phyloP scores from a whole-genome alignment of 2,888 invertebrate species.

The Apodemia hepburni region DNA sequence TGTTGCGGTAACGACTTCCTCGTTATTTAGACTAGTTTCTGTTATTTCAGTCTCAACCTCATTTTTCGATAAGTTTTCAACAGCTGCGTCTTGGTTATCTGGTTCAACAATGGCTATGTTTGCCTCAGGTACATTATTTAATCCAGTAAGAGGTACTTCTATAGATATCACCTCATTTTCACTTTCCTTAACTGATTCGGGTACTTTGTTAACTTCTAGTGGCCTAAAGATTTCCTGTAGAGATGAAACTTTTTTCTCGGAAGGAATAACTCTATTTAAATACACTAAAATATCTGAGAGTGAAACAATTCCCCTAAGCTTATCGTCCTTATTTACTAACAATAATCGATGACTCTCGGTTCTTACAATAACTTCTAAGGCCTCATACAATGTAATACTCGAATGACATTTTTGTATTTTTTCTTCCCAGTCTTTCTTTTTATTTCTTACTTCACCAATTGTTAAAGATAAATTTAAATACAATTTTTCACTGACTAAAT shows the following conservation, averaged over 20 bases:
- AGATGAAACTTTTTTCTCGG: constrained; percentile 71
- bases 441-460: constrained; percentile 91
- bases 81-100: constrained; percentile 23
- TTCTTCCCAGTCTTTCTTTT: constrained; percentile 95
- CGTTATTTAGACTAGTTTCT: constrained; percentile 37
- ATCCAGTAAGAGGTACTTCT: constrained; percentile 57
- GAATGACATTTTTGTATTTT: constrained; percentile 93
- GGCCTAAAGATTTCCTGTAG: constrained; percentile 74
- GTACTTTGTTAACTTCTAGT: constrained; percentile 68
- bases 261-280: constrained; percentile 73
- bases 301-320: constrained; percentile 71
- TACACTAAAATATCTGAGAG: constrained; percentile 74
- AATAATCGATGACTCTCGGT: constrained; percentile 87
- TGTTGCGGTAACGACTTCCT: constrained; percentile 37
- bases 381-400: constrained; percentile 90
- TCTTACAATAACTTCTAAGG: constrained; percentile 95
- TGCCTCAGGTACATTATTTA: constrained; percentile 48
- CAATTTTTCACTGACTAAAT: constrained; percentile 95
- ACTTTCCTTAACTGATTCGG: constrained; percentile 65
- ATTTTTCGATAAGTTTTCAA: constrained; percentile 28
- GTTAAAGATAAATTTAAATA: constrained; percentile 94
- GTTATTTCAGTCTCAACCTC: constrained; percentile 37
- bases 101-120: constrained; percentile 41
- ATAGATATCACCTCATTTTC: constrained; percentile 67
- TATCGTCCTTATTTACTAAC: constrained; percentile 73